Conservation (phyloP, 2,888 invertebrate genomes). For the Plusia festucae region DNA sequence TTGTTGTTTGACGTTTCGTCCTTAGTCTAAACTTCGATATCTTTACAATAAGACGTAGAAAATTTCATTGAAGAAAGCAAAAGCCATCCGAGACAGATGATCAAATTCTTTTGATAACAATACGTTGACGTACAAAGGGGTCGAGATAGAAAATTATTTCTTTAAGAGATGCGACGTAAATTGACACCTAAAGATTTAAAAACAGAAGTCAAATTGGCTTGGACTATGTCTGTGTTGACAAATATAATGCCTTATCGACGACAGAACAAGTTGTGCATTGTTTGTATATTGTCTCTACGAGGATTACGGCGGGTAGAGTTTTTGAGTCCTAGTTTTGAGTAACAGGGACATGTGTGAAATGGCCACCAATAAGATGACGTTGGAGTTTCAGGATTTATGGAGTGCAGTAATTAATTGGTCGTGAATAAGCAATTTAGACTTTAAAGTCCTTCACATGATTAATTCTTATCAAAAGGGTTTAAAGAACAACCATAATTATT, state of each 20-base stretch:
- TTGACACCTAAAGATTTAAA: constrained; percentile 48
- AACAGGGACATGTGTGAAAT: constrained; percentile 36
- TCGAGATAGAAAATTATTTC: constrained; percentile 62
- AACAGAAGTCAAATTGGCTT: constrained; percentile 61
- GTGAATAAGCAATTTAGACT: not conserved
- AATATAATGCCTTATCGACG: constrained; percentile 56
- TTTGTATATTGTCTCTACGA: constrained; percentile 49
- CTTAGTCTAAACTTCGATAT: constrained; percentile 29
- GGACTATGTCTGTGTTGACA: constrained; percentile 46
- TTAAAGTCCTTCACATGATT: too few species aligned
- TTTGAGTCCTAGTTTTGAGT: constrained; percentile 33
- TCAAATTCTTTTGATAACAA: constrained; percentile 71
- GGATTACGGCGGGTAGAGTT: constrained; percentile 40
- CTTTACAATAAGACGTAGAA: constrained; percentile 40
- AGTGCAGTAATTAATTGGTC: constrained; percentile 29
- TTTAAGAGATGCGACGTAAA: constrained; percentile 46
- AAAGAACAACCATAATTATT: too few species aligned
- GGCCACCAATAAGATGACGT: constrained; percentile 22
- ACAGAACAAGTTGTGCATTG: constrained; percentile 54
- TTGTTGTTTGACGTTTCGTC: constrained; percentile 26
- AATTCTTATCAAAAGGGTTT: too few species aligned
- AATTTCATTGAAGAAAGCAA: constrained; percentile 54
- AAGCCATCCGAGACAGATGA: constrained; percentile 62
- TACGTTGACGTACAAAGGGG: constrained; percentile 61
- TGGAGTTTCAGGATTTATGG: constrained; percentile 30